Percentiles rank a stretch among this genome's conserved stretches.
Evolutionary conservation across 2,797 vertebrate genomes (phyloP).

Genomic region (Jordanella pulchra): DNA sequence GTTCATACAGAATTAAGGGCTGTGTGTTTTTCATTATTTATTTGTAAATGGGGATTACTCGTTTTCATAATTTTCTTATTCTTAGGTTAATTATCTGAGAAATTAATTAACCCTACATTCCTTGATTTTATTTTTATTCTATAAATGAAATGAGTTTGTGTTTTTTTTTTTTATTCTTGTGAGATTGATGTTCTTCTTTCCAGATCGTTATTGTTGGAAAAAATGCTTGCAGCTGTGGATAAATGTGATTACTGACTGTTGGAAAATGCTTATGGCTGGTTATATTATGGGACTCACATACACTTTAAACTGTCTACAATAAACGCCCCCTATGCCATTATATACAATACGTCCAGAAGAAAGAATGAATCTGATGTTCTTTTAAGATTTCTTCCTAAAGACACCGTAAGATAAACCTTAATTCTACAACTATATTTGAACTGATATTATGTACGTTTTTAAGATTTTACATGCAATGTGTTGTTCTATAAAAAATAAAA

Average conservation of each 20-base stretch:
- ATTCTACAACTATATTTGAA: not conserved
- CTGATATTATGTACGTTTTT: not conserved
- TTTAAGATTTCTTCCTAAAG: not conserved
- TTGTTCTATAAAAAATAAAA: not conserved
- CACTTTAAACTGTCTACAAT: not conserved
- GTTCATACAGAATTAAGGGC: not conserved
- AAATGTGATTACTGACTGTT: slow-evolving; percentile 2
- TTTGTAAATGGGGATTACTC: too few species aligned
- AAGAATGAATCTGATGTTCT: not conserved
- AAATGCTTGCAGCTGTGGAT: not conserved
- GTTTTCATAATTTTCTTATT: not conserved
- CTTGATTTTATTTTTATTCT: not conserved
- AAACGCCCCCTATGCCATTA: not conserved
- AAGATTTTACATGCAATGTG: not conserved
- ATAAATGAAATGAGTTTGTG: not conserved
- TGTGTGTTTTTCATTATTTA: not conserved
- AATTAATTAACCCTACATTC: not conserved
- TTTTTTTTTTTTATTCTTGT: not conserved
- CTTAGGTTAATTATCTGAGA: not conserved
- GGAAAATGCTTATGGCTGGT: not conserved
- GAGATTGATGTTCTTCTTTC: slow-evolving; percentile 2
- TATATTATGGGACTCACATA: not conserved
- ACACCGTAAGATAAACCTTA: not conserved
- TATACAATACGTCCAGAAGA: not conserved
- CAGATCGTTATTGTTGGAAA: not conserved